Percentiles rank a stretch among this genome's conserved stretches.
Conservation (phyloP, 2,888 invertebrate species). For the Archips crataeganus region DNA sequence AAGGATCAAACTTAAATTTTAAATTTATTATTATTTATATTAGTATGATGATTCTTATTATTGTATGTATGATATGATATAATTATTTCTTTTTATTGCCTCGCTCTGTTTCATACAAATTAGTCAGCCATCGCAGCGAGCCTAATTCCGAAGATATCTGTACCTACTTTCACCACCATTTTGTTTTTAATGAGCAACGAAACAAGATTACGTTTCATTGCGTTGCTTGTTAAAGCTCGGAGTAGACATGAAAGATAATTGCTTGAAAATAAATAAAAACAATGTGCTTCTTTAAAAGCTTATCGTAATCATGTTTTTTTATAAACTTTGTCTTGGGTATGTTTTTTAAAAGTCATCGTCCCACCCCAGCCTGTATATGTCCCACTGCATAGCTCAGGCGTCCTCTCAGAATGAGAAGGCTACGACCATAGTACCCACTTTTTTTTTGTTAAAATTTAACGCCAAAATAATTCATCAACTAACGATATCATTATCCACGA, state of each 20-base stretch:
- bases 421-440: too few relatives aligned
- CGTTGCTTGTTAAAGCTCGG: conserved; percentile 27
- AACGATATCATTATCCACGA: conserved; percentile 5
- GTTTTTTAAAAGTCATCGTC: too few relatives aligned
- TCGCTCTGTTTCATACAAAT: conserved; percentile 33
- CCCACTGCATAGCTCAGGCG: too few relatives aligned
- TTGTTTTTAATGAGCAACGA: conserved; percentile 33
- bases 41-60: too few relatives aligned
- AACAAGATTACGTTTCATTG: conserved; percentile 35
- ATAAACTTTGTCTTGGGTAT: too few relatives aligned
- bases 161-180: conserved; percentile 40
- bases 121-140: background rate
- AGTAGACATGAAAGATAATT: background rate
- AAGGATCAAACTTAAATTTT: too few relatives aligned
- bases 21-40: too few relatives aligned
- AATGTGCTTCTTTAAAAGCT: background rate
- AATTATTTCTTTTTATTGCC: conserved; percentile 2
- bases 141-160: conserved; percentile 33
- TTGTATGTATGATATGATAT: too few relatives aligned
- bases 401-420: too few relatives aligned
- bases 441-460: background rate
- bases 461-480: background rate
- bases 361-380: too few relatives aligned
- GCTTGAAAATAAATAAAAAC: background rate
- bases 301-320: too few relatives aligned